phyloP scores from a whole-genome alignment of 1,140 invertebrate species.

The Rhizoglyphus robini region DNA sequence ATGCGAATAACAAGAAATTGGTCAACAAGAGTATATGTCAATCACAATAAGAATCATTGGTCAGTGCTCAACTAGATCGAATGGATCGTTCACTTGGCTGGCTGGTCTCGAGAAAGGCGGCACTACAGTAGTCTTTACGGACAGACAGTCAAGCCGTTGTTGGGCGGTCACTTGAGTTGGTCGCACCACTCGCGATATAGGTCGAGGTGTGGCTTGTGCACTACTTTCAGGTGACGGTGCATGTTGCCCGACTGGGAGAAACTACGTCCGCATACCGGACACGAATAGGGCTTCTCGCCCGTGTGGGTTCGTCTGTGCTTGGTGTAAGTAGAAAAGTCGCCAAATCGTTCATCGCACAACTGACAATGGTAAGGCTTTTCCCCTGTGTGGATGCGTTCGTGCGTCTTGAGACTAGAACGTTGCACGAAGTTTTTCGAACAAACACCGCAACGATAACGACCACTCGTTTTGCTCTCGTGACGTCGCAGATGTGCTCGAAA shows the following conservation, averaged over 20 bases:
- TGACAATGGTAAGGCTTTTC: constrained; percentile 15
- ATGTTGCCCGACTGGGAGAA: constrained; percentile 21
- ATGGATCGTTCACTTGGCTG: no score
- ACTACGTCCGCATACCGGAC: constrained; percentile 6
- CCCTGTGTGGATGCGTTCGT: constrained; percentile 15
- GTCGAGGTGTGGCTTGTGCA: constrained; percentile 12
- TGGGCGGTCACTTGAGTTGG: no score
- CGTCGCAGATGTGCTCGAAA: constrained; percentile 19
- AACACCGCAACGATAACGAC: constrained; percentile 27
- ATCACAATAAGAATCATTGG: no score
- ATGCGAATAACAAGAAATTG: no score
- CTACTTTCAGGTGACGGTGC: constrained; percentile 14
- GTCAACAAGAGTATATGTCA: no score
- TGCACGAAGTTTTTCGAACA: constrained; percentile 27
- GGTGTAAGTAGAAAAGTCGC: constrained; percentile 66
- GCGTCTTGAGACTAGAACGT: constrained; percentile 23
- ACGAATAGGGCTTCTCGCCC: constrained; percentile 21
- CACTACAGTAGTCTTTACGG: no score
- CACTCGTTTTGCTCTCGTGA: constrained; percentile 24
- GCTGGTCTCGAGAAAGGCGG: no score
- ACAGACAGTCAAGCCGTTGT: no score
- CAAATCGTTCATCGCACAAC: constrained; percentile 45
- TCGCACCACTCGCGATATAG: no score
- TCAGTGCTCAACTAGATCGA: no score
- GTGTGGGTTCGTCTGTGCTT: constrained; percentile 20